Base-by-base conservation (phyloP, 2,888 invertebrate genomes). In the Clunio marinus region DNA sequence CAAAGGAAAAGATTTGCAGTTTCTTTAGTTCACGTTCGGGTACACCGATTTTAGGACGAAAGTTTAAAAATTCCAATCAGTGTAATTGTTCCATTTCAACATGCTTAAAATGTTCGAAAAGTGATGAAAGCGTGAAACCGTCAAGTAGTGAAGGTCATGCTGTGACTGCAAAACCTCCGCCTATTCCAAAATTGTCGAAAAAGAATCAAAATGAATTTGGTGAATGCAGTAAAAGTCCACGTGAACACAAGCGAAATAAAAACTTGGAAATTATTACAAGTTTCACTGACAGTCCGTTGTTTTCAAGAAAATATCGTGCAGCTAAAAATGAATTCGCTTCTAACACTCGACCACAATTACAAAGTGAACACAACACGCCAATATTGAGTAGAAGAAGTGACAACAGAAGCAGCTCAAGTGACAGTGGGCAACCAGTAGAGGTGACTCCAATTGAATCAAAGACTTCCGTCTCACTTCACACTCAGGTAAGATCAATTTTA, bases 251-350 rank as follows among this genome's bases (percentile, higher is more conserved):
- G 15, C 28, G 55, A 22, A 66, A 35, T 45, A 78, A 77, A 71
- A 78, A 76, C 70, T 75, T 78, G 67, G 79, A 79, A 74, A 77
- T 78, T 45, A 77, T 79, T 70, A 79, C 78, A 28, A 79, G 79
- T 73, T 79, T 78, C 70, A 78, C 79, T 10, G 79, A 79, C 69
- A 79, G 79, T 72, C 79, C 79, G 65, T 74, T 79, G 8, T 79
- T 79, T 69, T 77, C 79, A 35, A 75, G 79, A 41, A 79, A 79
- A 70, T 78, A 79, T 73, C 77, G 79, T 59, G 51, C 41, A 8
- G 57, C 59, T 35, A 62, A 69, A 51, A 70, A 69, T 65, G 69
- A 69, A 32, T 68, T 63, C 22, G 59, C n/a, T 15, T 25, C 57
- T 32, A 10, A n/a, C 22, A 24, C 13, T 22, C 15, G 66, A 25